Conservation (phyloP, 2,888 invertebrate genomes). For the Dryococelus australis region DNA sequence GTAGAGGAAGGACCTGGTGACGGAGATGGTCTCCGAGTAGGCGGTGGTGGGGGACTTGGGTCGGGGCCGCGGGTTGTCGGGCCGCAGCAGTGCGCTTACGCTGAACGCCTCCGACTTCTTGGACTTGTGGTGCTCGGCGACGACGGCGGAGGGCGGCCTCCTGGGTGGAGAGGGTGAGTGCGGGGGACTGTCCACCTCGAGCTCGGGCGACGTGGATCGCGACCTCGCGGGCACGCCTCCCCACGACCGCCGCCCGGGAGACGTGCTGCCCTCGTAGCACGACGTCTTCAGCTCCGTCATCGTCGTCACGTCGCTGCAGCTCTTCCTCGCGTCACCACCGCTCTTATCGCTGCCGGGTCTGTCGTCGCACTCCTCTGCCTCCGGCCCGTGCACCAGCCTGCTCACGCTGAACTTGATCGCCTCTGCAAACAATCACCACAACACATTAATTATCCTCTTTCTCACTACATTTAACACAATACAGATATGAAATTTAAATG, state of each 20-base stretch:
- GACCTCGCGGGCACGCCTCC: constrained; percentile 48
- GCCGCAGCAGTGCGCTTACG: constrained; percentile 80
- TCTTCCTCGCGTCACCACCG: constrained; percentile 8
- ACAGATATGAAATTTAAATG: too few relatives aligned
- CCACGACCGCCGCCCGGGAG: constrained; percentile 11
- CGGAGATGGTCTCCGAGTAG: constrained; percentile 61
- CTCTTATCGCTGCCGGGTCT: constrained; percentile 61
- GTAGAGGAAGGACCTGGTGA: constrained; percentile 68
- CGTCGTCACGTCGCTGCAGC: constrained; percentile 63
- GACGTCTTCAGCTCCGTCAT: constrained; percentile 59
- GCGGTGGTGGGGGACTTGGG: constrained; percentile 24
- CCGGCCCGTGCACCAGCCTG: constrained; percentile 72
- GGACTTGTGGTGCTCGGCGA: constrained; percentile 52
- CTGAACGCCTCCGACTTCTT: constrained; percentile 86
- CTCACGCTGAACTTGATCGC: constrained; percentile 86
- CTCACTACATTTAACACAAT: too few relatives aligned
- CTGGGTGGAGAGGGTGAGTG: constrained; percentile 53
- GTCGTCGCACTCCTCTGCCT: constrained; percentile 64
- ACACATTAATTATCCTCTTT: background rate
- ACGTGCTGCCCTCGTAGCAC: constrained; percentile 50
- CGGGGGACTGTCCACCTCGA: constrained; percentile 77
- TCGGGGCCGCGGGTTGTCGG: constrained; percentile 71
- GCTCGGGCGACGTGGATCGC: constrained; percentile 69
- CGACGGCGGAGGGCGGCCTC: background rate
- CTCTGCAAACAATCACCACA: constrained; percentile 65